phyloP scores from a whole-genome alignment of 1,140 invertebrate genomes.

The Lepidotrigona ventralis region DNA sequence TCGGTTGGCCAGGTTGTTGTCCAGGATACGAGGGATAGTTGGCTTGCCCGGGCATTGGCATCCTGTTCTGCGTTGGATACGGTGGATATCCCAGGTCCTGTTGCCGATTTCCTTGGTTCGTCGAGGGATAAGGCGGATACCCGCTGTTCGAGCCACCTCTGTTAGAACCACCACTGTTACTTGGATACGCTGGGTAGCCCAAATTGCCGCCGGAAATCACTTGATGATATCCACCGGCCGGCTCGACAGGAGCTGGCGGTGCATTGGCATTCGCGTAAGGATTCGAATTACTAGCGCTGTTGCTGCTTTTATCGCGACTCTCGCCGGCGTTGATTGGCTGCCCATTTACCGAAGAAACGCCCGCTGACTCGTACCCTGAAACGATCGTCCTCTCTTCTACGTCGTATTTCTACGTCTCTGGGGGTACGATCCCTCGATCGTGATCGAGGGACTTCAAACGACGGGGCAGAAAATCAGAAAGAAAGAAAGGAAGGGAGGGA shows the following conservation, averaged over 20 bases:
- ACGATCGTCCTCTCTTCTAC: conserved; percentile 57
- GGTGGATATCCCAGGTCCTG: conserved; percentile 69
- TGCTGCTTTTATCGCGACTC: conserved; percentile 40
- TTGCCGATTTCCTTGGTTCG: conserved; percentile 45
- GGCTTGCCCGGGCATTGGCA: conserved; percentile 61
- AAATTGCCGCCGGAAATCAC: conserved; percentile 57
- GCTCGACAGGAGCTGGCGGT: conserved; percentile 68
- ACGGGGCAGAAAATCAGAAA: not conserved
- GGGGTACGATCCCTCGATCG: not conserved
- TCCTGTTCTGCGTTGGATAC: conserved; percentile 72
- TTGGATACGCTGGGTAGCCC: conserved; percentile 72
- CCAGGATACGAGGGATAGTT: conserved; percentile 56
- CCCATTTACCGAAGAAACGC: conserved; percentile 73
- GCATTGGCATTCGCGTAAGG: conserved; percentile 76
- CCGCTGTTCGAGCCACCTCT: conserved; percentile 44
- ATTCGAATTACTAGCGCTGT: conserved; percentile 64
- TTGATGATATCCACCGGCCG: conserved; percentile 44
- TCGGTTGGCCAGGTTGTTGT: conserved; percentile 49
- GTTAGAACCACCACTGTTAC: conserved; percentile 51
- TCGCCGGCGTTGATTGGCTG: conserved; percentile 53
- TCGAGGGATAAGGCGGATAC: conserved; percentile 62
- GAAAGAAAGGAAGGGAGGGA: not conserved
- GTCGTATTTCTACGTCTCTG: conserved; percentile 3
- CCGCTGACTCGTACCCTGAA: conserved; percentile 76
- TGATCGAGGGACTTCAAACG: not conserved